Base-by-base conservation (phyloP, 2,797 vertebrate genomes). In the Arnoldichthys spilopterus region DNA sequence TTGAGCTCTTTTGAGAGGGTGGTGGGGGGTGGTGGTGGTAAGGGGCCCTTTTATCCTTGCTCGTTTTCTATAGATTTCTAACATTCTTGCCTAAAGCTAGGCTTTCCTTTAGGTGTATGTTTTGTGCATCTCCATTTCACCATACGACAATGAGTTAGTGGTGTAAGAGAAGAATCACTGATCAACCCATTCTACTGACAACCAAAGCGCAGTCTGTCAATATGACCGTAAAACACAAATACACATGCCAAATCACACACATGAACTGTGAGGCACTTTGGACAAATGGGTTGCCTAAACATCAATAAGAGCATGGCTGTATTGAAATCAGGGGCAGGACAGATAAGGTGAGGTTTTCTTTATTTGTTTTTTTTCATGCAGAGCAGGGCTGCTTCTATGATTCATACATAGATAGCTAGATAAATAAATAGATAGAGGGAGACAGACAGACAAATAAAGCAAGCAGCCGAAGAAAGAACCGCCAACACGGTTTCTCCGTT, bases 41-140 rank as follows among this genome's bases (percentile, higher is more conserved):
- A 45, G 62, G 20, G 40, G 40, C 2, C 22, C 18, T 73, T 24
- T 53, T n/a, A 67, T 74, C 69, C 74, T 28, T 26, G n/a, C n/a
- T n/a, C n/a, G 49, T 80, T 74, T 73, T 58, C 47, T 56, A 76
- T 24, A 15, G n/a, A 67, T 67, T 58, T 78, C 26, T 69, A 22
- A 73, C 59, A 78, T 80, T 83, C 76, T 53, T 64, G 30, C 70
- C 49, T 66, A 70, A 70, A 54, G 56, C 64, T 72, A 66, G 58
- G n/a, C 26, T 70, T 67, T 74, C 40, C 43, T n/a, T 49, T 76
- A 69, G 71, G 76, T 84, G 43, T 40, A 43, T 43, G 34, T 53
- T 83, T 62, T 37, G 20, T 56, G 22, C 32, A 24, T 58, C 18
- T 71, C 61, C 8, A 7, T 74, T 43, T 22, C n/a, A 30, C 45